These are phyloP conservation scores for Malurus cyaneus DNA, from an alignment of 2,113 vertebrate species.

Conservation along the genomic window DNA sequence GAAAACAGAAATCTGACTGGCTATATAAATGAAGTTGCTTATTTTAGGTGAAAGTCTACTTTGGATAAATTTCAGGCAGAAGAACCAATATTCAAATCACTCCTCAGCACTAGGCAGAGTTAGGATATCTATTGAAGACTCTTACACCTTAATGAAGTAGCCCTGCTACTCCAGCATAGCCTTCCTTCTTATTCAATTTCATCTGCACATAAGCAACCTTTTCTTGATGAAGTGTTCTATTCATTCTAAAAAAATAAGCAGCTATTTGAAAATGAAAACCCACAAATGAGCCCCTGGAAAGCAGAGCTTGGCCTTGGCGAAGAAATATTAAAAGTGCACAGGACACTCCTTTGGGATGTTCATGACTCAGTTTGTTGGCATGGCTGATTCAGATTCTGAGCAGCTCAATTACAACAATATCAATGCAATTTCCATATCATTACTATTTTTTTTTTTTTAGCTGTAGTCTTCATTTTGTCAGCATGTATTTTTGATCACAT, in stretches of 20 bases:
- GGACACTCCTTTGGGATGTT: not conserved
- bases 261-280: not conserved
- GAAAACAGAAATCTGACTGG: not conserved
- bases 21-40: not conserved
- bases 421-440: not conserved
- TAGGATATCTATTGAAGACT: not conserved
- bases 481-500: not conserved
- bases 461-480: not conserved
- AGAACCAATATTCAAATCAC: not conserved
- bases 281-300: not conserved
- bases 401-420: not conserved
- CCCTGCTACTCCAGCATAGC: rapidly evolving
- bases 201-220: not conserved
- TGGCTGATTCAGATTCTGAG: not conserved
- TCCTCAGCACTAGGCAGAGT: not conserved
- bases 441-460: not conserved
- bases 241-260: not conserved
- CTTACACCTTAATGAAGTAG: not conserved
- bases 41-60: not conserved
- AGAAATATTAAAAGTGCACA: not conserved
- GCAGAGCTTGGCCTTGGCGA: not conserved
- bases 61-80: not conserved
- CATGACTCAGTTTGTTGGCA: not conserved
- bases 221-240: not conserved
- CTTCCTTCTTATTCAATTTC: not conserved